Percentiles rank a stretch among this genome's conserved stretches.
These are phyloP conservation scores for Abrostola triplasia DNA, from an alignment of 2,888 invertebrate species.

Conservation along the genomic window DNA sequence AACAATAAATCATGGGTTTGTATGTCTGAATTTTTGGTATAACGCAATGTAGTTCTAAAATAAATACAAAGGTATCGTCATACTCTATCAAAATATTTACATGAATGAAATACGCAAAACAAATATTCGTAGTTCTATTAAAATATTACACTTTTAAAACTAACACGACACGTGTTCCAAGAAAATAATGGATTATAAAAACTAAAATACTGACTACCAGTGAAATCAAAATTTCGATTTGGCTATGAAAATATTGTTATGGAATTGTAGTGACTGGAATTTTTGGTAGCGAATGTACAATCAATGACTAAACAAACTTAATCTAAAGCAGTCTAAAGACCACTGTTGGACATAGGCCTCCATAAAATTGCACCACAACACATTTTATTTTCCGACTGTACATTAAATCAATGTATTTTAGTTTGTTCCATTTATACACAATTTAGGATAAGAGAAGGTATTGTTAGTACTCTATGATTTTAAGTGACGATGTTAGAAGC, in stretches of 20 bases:
- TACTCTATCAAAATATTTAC: slow-evolving; percentile 6
- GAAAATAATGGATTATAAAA: neutral
- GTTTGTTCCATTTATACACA: neutral
- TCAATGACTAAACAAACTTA: too few relatives aligned
- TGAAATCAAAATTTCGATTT: neutral
- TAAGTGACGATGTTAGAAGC: too few relatives aligned
- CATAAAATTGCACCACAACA: neutral
- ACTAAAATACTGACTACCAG: neutral
- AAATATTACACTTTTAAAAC: neutral
- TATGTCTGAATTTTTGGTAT: neutral
- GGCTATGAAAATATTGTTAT: neutral
- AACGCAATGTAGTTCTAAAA: neutral
- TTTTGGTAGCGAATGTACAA: neutral
- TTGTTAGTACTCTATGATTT: too few relatives aligned
- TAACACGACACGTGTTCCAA: neutral
- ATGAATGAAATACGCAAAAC: slow-evolving; percentile 10
- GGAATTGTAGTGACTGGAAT: neutral
- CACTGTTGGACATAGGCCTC: neutral
- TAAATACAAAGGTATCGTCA: neutral
- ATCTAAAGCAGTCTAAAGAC: neutral
- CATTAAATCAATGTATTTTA: neutral
- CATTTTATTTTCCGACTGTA: neutral
- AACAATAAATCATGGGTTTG: neutral
- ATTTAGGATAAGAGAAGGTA: too few relatives aligned
- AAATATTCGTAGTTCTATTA: neutral